Evolutionary conservation across 1,140 invertebrate genomes (phyloP).

Genomic region (Euura saliciscinereae): DNA sequence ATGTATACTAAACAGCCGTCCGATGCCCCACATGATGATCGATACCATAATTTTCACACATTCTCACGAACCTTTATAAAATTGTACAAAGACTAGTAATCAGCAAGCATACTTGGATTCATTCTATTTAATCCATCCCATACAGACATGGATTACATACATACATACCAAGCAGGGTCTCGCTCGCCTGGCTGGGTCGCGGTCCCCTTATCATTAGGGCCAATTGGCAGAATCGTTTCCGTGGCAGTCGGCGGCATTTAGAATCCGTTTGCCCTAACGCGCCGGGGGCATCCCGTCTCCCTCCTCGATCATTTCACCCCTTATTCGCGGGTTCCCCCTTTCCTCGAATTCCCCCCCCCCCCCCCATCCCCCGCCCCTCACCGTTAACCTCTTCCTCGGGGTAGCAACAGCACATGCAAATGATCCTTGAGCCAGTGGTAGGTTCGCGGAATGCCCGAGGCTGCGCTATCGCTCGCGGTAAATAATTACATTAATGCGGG

Average conservation of each 20-base stretch:
- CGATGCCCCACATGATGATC: too few relatives aligned
- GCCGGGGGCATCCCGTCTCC: neutral
- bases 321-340: too few relatives aligned
- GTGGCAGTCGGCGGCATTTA: conserved; percentile 19
- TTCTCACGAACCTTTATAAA: too few relatives aligned
- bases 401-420: conserved; percentile 3
- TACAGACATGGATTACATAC: too few relatives aligned
- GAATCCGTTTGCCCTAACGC: conserved; percentile 12
- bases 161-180: too few relatives aligned
- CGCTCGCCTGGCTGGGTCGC: neutral
- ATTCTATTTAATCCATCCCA: neutral
- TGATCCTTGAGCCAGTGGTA: conserved; percentile 13
- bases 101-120: neutral
- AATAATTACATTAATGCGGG: conserved; percentile 63
- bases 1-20: too few relatives aligned
- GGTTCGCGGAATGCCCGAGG: neutral
- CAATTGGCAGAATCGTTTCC: conserved; percentile 37
- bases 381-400: neutral
- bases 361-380: conserved; percentile 10
- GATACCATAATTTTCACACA: too few relatives aligned
- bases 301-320: too few relatives aligned
- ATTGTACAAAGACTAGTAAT: too few relatives aligned
- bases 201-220: conserved; percentile 34
- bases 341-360: neutral
- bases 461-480: conserved; percentile 48